Conservation (phyloP, 64 coral and sea anemone genomes). For the Montipora sp. region DNA sequence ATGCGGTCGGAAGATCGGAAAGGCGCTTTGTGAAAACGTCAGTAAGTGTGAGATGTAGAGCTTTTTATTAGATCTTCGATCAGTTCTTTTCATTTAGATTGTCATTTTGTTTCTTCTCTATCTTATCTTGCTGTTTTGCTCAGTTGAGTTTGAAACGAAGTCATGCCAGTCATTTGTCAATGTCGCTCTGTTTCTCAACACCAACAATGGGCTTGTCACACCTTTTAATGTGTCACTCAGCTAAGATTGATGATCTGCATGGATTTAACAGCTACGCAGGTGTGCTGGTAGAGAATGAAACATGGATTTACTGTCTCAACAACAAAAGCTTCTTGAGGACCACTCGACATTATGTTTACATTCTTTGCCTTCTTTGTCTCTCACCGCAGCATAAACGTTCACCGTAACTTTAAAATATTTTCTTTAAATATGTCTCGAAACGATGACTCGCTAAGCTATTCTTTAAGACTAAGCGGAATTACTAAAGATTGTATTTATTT, state of each 20-base stretch:
- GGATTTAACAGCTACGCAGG: not conserved
- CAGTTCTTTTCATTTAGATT: constrained; percentile 41
- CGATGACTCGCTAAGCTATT: not conserved
- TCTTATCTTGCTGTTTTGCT: constrained; percentile 22
- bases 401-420: not conserved
- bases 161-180: constrained; percentile 12
- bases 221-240: not conserved
- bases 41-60: not conserved
- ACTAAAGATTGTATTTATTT: too few species aligned
- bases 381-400: not conserved
- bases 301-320: not conserved
- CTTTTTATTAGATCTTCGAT: constrained; percentile 47
- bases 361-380: not conserved
- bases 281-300: not conserved
- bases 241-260: not conserved
- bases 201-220: constrained; percentile 10
- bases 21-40: not conserved
- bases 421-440: not conserved
- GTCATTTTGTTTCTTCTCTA: constrained; percentile 16
- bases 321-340: constrained; percentile 28
- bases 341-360: not conserved
- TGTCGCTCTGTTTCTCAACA: not conserved
- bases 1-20: not conserved
- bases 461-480: too few species aligned
- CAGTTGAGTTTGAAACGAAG: constrained; percentile 22